Conservation (phyloP, 2,888 invertebrate genomes). For the Lordiphosa fenestrarum region DNA sequence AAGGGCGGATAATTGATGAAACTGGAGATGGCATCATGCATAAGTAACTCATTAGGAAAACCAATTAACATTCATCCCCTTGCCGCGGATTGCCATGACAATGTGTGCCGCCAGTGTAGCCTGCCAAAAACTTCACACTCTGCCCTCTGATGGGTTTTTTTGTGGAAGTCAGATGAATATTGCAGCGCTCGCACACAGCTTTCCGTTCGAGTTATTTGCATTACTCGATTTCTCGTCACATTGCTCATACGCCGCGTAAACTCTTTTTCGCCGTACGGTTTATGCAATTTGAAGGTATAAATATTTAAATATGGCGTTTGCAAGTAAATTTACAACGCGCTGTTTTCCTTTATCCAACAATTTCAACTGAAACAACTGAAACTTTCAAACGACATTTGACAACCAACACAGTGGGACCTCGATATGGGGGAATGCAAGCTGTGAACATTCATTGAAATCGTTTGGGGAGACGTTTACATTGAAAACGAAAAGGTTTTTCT, state of each 20-base stretch:
- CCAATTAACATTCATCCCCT: too few species aligned
- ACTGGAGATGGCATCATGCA: slow-evolving; percentile 1
- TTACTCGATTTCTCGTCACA: slow-evolving; percentile 42
- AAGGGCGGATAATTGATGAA: neutral
- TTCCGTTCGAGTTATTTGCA: slow-evolving; percentile 15
- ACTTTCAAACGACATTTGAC: slow-evolving; percentile 8
- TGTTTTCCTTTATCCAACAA: slow-evolving; percentile 12
- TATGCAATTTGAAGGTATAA: slow-evolving; percentile 48
- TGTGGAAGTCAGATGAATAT: too few species aligned
- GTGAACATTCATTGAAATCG: too few species aligned
- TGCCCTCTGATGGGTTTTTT: too few species aligned
- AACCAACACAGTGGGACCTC: too few species aligned
- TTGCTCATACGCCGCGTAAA: slow-evolving; percentile 40
- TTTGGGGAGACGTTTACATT: too few species aligned
- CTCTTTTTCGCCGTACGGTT: slow-evolving; percentile 17
- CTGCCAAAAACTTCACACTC: too few species aligned
- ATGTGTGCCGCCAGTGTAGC: too few species aligned
- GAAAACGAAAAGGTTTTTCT: too few species aligned
- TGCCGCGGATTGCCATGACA: too few species aligned
- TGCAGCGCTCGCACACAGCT: neutral
- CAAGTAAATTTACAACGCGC: slow-evolving; percentile 23
- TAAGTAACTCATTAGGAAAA: too few species aligned
- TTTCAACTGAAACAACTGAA: slow-evolving; percentile 16
- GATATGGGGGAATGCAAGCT: too few species aligned
- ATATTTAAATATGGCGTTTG: slow-evolving; percentile 51